A percentile compares a stretch with the other conserved stretches of the same genome.
phyloP scores from a whole-genome alignment of 1,140 invertebrate genomes.

The Pachypeltis micranthus region DNA sequence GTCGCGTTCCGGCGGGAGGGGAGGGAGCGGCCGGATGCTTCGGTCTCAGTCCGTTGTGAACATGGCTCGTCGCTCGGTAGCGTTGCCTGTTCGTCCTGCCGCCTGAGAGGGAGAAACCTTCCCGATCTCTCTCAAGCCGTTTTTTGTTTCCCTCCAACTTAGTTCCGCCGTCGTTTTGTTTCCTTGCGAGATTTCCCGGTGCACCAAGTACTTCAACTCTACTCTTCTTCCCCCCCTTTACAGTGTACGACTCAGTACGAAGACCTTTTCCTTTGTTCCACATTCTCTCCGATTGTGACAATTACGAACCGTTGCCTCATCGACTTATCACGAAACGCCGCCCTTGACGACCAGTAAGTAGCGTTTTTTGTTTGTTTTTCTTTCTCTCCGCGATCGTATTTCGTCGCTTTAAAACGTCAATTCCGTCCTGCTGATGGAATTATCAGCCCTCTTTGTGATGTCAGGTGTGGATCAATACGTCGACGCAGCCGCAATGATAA shows the following conservation, averaged over 20 bases:
- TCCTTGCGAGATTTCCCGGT: not conserved
- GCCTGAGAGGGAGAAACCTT: not conserved
- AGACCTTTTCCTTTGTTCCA: no score
- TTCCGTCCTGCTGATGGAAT: not conserved
- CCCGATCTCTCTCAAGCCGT: not conserved
- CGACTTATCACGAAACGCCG: no score
- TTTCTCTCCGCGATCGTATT: not conserved
- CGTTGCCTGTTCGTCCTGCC: not conserved
- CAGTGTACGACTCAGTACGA: no score
- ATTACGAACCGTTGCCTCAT: not conserved
- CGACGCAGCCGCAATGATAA: conserved; percentile 3
- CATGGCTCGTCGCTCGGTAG: not conserved
- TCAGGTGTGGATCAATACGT: conserved; percentile 7
- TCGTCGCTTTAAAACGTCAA: not conserved
- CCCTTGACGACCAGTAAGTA: no score
- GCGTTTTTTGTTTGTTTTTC: not conserved
- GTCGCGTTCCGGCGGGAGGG: no score
- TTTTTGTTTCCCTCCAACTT: not conserved
- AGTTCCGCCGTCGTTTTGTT: not conserved
- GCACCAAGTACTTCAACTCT: not conserved
- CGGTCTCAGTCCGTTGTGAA: no score
- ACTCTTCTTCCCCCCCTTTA: not conserved
- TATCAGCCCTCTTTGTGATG: not conserved
- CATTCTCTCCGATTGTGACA: not conserved
- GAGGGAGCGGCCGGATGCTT: no score